Evolutionary conservation across 2,797 vertebrate genomes (phyloP).

Genomic region (Mycteria americana): DNA sequence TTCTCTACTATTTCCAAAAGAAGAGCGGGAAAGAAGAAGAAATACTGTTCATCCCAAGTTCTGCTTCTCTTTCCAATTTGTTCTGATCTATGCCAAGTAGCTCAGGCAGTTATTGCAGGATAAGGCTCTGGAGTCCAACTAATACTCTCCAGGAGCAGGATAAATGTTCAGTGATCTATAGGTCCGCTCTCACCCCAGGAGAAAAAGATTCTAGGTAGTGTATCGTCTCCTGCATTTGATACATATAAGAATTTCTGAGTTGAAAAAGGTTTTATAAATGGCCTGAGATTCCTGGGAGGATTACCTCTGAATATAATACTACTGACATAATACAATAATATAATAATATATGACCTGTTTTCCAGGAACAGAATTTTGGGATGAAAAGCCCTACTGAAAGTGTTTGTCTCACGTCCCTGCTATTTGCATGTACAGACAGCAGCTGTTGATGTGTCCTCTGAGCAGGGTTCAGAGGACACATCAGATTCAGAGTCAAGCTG

Average conservation of each 20-base stretch:
- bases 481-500: not conserved
- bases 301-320: not conserved
- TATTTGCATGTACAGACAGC: not conserved
- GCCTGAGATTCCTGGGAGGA: not conserved
- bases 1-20: not conserved
- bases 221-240: not conserved
- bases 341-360: not conserved
- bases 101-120: not conserved
- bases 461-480: not conserved
- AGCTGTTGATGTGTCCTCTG: not conserved
- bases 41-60: not conserved
- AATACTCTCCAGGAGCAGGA: not conserved
- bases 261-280: not conserved
- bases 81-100: not conserved
- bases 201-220: not conserved
- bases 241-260: not conserved
- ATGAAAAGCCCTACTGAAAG: not conserved
- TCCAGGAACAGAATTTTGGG: not conserved
- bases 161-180: not conserved
- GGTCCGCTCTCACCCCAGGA: not conserved
- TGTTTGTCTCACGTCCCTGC: not conserved
- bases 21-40: not conserved
- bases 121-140: not conserved
- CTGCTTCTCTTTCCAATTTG: not conserved
- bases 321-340: not conserved